Evolutionary conservation across 2,888 invertebrate genomes (phyloP).

Genomic region (Drosophila prolongata): DNA sequence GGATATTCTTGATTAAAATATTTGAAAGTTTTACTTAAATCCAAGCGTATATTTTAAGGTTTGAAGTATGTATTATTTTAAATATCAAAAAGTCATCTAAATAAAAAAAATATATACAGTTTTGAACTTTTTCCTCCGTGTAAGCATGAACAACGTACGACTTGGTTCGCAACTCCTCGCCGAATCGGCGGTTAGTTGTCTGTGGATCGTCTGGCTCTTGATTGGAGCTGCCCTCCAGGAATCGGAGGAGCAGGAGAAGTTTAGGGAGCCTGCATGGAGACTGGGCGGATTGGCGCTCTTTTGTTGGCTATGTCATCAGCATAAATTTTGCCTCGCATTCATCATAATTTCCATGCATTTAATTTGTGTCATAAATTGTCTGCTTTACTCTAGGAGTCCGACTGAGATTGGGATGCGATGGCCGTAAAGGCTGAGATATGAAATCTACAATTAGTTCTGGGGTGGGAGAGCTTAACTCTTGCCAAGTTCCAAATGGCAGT

Average conservation of each 20-base stretch:
- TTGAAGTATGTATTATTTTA: no score
- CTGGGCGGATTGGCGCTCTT: constrained; percentile 38
- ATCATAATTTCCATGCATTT: constrained; percentile 78
- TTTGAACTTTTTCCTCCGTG: constrained; percentile 18
- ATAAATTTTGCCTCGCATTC: constrained; percentile 77
- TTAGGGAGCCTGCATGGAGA: neutral
- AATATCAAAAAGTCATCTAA: no score
- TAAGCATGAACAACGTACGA: constrained; percentile 26
- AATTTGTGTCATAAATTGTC: constrained; percentile 75
- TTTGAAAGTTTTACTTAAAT: no score
- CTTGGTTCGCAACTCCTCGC: constrained; percentile 8
- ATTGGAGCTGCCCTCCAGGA: constrained; percentile 48
- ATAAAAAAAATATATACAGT: no score
- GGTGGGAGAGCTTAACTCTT: constrained; percentile 5
- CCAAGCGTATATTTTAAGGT: no score
- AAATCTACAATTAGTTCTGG: constrained; percentile 45
- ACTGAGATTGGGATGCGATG: constrained; percentile 37
- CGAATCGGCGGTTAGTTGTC: constrained; percentile 31
- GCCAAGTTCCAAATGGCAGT: constrained; percentile 13
- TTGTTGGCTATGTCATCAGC: constrained; percentile 72
- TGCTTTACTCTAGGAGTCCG: constrained; percentile 43
- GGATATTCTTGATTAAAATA: no score
- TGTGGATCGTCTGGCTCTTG: constrained; percentile 54
- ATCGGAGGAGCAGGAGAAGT: constrained; percentile 8
- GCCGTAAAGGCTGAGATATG: constrained; percentile 28